These are phyloP conservation scores for Borostomias antarcticus DNA, from an alignment of 2,797 vertebrate species.

Conservation along the genomic window DNA sequence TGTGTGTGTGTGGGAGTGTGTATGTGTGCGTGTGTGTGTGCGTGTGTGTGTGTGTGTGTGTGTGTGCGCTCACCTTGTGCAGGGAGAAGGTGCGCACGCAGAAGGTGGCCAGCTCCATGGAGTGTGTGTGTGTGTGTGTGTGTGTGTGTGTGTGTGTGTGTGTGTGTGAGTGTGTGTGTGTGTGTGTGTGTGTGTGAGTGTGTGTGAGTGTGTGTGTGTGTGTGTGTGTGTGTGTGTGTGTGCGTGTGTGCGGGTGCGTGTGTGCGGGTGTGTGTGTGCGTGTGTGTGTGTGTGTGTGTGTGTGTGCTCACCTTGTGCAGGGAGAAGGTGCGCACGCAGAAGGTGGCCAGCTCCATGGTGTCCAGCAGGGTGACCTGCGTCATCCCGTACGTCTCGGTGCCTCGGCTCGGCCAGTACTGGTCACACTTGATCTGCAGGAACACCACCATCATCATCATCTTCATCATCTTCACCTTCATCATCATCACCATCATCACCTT, in stretches of 20 bases:
- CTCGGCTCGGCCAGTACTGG: slow-evolving; percentile 96
- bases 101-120: slow-evolving; percentile 95
- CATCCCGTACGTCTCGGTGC: slow-evolving; percentile 92
- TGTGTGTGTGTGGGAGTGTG: slow-evolving; percentile 3
- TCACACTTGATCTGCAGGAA: slow-evolving; percentile 91
- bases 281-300: background rate
- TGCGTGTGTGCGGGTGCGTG: slow-evolving; percentile 2
- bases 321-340: slow-evolving; percentile 93
- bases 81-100: slow-evolving; percentile 93
- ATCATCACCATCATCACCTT: background rate
- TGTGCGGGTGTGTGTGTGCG: background rate
- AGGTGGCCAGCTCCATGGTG: slow-evolving; percentile 95
- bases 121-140: slow-evolving; percentile 62
- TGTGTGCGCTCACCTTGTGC: slow-evolving; percentile 79
- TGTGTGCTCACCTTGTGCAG: slow-evolving; percentile 87
- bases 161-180: background rate
- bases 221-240: slow-evolving; percentile 3
- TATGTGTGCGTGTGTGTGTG: background rate
- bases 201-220: slow-evolving; percentile 5
- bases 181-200: background rate
- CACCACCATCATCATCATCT: slow-evolving; percentile 13
- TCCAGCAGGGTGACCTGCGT: slow-evolving; percentile 92
- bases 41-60: background rate
- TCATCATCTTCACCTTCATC: background rate
- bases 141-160: slow-evolving; percentile 1